Percentiles rank a stretch among this genome's conserved stretches.
Conservation (phyloP, 2,113 vertebrate species). For the Columba livia region DNA sequence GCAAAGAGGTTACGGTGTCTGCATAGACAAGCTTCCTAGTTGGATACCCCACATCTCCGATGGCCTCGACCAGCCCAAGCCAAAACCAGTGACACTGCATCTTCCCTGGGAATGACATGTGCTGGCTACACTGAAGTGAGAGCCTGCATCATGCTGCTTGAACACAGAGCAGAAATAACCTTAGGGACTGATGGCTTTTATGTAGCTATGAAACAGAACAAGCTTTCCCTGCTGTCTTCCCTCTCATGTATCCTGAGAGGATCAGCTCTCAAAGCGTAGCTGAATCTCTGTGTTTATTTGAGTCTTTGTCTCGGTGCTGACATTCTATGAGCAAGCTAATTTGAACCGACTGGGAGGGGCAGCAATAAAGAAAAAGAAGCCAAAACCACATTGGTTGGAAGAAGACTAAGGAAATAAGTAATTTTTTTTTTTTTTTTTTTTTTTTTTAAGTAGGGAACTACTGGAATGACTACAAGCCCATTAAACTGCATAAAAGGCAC, state of each 20-base stretch:
- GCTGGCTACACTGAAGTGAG: not conserved
- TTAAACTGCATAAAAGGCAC: not conserved
- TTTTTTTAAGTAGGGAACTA: not conserved
- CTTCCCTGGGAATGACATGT: not conserved
- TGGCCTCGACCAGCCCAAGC: not conserved
- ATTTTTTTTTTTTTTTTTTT: not conserved
- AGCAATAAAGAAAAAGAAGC: not conserved
- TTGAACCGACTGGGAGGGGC: not conserved
- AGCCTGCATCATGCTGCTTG: rapidly evolving
- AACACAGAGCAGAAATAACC: not conserved
- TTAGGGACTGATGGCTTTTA: not conserved
- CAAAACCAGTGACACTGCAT: not conserved
- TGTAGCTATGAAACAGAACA: constrained; percentile 26
- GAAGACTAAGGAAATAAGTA: not conserved
- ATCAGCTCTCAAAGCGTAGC: not conserved
- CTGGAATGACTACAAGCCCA: constrained; percentile 7
- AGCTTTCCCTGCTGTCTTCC: not conserved
- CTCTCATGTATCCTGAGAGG: not conserved
- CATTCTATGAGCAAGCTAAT: constrained; percentile 15
- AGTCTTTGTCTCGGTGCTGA: constrained; percentile 1
- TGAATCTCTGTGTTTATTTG: not conserved
- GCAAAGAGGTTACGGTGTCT: not conserved
- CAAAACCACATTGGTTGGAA: constrained; percentile 6
- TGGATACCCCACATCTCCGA: not conserved
- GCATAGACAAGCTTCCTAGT: not conserved